These are phyloP conservation scores for Drosophila ambigua DNA, from an alignment of 1,140 invertebrate species.

Conservation along the genomic window DNA sequence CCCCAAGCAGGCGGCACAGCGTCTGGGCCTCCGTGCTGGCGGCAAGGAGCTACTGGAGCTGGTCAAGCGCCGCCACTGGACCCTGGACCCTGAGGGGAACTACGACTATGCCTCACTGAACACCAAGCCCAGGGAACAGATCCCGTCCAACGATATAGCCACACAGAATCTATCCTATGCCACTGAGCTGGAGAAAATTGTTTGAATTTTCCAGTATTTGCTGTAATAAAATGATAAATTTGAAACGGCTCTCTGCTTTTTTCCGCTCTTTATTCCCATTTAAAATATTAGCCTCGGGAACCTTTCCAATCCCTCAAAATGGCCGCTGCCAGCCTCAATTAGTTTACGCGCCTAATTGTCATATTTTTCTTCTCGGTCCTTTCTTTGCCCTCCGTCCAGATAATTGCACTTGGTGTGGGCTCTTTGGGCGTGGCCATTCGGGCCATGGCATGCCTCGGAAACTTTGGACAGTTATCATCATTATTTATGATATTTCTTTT, in stretches of 20 bases:
- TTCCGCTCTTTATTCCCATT: not conserved
- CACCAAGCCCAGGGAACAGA: constrained; percentile 89
- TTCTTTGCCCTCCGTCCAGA: constrained; percentile 21
- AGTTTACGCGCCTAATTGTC: constrained; percentile 53
- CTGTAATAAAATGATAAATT: not conserved
- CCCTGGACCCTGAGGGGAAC: constrained; percentile 89
- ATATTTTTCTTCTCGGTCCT: constrained; percentile 45
- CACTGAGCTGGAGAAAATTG: no score
- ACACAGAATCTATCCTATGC: no score
- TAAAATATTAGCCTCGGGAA: not conserved
- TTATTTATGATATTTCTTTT: constrained; percentile 74
- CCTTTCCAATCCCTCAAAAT: constrained; percentile 31
- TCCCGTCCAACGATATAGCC: constrained; percentile 90
- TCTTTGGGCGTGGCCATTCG: constrained; percentile 49
- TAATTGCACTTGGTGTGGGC: constrained; percentile 52
- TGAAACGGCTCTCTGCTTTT: not conserved
- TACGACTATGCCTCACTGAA: constrained; percentile 89
- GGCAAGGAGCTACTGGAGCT: constrained; percentile 89
- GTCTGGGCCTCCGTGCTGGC: constrained; percentile 93
- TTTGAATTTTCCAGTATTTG: not conserved
- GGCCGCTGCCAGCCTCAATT: constrained; percentile 45
- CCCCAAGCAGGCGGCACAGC: constrained; percentile 92
- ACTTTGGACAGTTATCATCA: constrained; percentile 77
- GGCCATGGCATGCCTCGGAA: constrained; percentile 25
- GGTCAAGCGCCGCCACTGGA: constrained; percentile 92